Evolutionary conservation across 1,140 invertebrate species (phyloP), one percentile per base, ranked within the genome.

Genomic region (Aplysia californica): DNA sequence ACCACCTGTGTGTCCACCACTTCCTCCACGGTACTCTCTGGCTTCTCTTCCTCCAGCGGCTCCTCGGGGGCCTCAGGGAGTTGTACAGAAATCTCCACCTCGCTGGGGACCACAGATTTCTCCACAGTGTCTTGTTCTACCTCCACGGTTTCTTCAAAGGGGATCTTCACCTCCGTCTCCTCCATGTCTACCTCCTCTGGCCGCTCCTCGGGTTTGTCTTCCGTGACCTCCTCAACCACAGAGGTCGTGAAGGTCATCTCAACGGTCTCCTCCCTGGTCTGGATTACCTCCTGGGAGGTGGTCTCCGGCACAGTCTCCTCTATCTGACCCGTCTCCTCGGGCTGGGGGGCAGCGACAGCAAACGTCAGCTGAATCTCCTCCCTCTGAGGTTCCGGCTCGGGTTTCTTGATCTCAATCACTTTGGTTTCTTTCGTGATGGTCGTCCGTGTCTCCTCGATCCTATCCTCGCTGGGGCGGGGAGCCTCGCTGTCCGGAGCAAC

Each of bases 381-480:
- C 21, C 59, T 77, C 73, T 75, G 75, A 55, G 73, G 68, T 65
- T 76, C 56, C 38, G 73, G 68, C 58, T 76, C 56, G 18, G 59
- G 31, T 44, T 36, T 29, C 31, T 68, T 41, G 20, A 71, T 38
- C 39, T 76, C 26, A 59, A 71, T 68, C 18, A 56, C 66, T 36
- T 77, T 77, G 44, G 67, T 68, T 41, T 77, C 75, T 38, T 76
- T 80, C 23, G 79, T 77, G 75, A 87, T 81, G 23, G 82, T 81
- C 56, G 73, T 73, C 36, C 84, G 77, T 15, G 80, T 78, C 68
- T 85, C 86, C 68, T 83, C 84, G 55, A 87, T 75, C 44, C 76
- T 71, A 73, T 87, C 84, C 65, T 85, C 82, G 35, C 64, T 44
- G 41, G 86, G 84, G 69, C 84, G 79, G 26, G 82, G 72, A 23